phyloP scores from a whole-genome alignment of 2,797 vertebrate genomes.

The Darevskia mixta region DNA sequence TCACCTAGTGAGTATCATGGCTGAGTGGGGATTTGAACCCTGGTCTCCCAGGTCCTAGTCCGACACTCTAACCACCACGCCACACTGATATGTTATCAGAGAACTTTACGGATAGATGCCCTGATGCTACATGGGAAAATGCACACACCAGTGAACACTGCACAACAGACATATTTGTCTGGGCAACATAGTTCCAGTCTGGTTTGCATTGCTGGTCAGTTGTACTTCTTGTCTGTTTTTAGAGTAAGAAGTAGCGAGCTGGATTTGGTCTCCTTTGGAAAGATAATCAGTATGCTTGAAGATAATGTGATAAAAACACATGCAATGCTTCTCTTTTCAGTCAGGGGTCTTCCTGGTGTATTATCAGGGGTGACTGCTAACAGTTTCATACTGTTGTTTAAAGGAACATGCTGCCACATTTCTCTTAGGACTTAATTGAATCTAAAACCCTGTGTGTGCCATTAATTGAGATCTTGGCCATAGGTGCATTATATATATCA shows the following conservation, averaged over 20 bases:
- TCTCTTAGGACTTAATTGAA: neutral
- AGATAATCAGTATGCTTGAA: neutral
- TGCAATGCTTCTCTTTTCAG: neutral
- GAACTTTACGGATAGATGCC: neutral
- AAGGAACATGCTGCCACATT: neutral
- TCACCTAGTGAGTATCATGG: no score
- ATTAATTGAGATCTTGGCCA: conserved; percentile 12
- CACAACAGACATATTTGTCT: neutral
- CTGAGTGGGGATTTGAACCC: no score
- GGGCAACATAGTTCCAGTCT: neutral
- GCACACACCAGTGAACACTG: no score
- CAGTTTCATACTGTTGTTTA: neutral
- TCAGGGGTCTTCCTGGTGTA: neutral
- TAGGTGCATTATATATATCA: neutral
- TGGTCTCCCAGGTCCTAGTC: no score
- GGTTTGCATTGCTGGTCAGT: neutral
- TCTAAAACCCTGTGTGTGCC: neutral
- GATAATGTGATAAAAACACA: neutral
- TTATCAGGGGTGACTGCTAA: neutral
- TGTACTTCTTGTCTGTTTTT: neutral
- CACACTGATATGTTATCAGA: neutral
- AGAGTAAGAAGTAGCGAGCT: neutral
- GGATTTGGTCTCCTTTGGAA: neutral
- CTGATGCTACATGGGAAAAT: neutral
- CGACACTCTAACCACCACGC: no score